Conservation (phyloP, 1,140 invertebrate genomes). For the Bradynema listronoti region DNA sequence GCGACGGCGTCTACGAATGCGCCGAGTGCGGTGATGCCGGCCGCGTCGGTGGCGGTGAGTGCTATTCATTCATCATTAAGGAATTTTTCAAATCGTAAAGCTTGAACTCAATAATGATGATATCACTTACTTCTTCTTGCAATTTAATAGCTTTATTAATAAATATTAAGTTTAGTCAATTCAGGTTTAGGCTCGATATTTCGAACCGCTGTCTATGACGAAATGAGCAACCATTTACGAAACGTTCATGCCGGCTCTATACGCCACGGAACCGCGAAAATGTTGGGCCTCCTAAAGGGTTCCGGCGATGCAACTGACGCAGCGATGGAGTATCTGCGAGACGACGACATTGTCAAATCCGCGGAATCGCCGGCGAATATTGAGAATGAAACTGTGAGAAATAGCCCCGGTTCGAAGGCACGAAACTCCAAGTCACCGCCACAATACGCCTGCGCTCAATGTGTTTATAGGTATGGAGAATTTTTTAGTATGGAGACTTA, state of each 20-base stretch:
- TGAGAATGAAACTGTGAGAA: background rate
- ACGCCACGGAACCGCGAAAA: background rate
- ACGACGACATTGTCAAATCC: background rate
- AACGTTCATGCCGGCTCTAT: constrained; percentile 2
- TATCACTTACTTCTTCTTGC: background rate
- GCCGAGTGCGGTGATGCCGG: background rate
- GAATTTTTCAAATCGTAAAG: background rate
- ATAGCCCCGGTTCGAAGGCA: background rate
- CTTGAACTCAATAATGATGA: background rate
- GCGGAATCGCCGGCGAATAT: background rate
- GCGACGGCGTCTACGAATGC: constrained; percentile 28
- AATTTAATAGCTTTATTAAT: background rate
- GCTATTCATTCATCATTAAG: constrained; percentile 1
- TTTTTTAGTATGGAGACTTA: background rate
- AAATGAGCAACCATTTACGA: constrained; percentile 26
- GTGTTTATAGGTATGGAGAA: constrained; percentile 23
- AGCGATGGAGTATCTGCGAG: background rate
- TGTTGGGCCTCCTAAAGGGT: background rate
- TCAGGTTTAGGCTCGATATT: background rate
- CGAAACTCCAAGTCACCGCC: background rate
- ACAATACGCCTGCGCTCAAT: constrained; percentile 28
- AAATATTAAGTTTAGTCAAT: background rate
- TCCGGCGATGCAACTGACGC: background rate
- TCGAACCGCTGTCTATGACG: no score
- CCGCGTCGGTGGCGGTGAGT: background rate